Evolutionary conservation across 2,797 vertebrate genomes (phyloP), one percentile per base, ranked within the genome.

Genomic region (Lerista edwardsae): DNA sequence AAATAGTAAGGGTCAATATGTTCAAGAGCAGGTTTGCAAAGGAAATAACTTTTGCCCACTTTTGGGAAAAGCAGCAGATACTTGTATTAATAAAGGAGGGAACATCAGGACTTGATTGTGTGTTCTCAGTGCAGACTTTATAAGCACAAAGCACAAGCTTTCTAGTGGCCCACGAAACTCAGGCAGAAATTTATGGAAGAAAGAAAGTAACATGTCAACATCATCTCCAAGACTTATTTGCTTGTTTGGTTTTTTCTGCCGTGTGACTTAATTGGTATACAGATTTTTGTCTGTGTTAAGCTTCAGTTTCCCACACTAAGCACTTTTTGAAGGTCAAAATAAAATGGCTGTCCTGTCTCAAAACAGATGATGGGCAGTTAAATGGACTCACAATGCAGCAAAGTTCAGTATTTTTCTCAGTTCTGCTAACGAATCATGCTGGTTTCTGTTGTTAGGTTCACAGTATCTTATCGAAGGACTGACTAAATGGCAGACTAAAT

Each of bases 351-450:
- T 36, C 44, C 39, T 25, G 8, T 34, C 23, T 34, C 55, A 72
- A 21, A 68, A 44, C n/a, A 75, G 41, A 6, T 62, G 25, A 34
- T 31, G n/a, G 75, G 6, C 36, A 47, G 15, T 61, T 80, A 51
- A 51, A 79, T 27, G 62, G 17, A 36, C 57, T 47, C 21, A 69
- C 12, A 41, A 86, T 84, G 78, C 39, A 87, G 82, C n/a, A 86
- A 51, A 80, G 1, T 72, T 88, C 5, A 2, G 61, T 78, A 51
- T 78, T 19, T 41, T 88, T 89, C 82, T 88, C 90, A 84, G 69
- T 89, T 87, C 84, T 80, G 76, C 44, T 86, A 65, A 84, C 67
- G 34, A 14, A 41, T 90, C 91, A 15, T 91, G 84, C 91, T 93
- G 91, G 39, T 91, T 84, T 89, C 88, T 41, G 65, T 41, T 59